A percentile compares a stretch with the other conserved stretches of the same genome.
Evolutionary conservation across 1,140 invertebrate genomes (phyloP).

Genomic region (Papilio polytes): DNA sequence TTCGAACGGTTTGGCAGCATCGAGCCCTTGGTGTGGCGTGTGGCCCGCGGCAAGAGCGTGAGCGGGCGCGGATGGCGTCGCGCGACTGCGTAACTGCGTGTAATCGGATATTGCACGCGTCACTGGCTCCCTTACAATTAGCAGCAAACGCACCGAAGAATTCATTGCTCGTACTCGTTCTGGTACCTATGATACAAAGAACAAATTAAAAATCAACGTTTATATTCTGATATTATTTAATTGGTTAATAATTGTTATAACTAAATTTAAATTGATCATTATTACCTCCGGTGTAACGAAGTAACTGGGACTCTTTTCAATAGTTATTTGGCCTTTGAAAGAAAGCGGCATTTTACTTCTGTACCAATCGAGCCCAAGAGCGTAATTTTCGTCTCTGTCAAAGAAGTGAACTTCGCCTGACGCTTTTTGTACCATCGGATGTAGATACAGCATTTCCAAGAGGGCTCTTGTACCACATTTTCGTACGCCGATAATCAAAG

Average conservation of each 20-base stretch:
- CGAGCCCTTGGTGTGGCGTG: constrained; percentile 64
- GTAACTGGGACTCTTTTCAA: constrained; percentile 98
- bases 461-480: constrained; percentile 97
- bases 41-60: constrained; percentile 56
- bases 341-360: constrained; percentile 96
- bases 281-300: constrained; percentile 96
- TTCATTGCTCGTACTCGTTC: constrained; percentile 97
- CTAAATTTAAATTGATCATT: not conserved
- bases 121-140: constrained; percentile 98
- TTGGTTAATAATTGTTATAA: not conserved
- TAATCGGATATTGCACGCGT: constrained; percentile 98
- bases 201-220: not conserved
- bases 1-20: constrained; percentile 88
- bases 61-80: constrained; percentile 85
- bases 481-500: constrained; percentile 96
- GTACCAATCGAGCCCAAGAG: constrained; percentile 96
- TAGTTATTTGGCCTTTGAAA: constrained; percentile 94
- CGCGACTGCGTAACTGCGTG: constrained; percentile 92
- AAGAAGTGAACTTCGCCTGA: constrained; percentile 98
- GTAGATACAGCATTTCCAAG: constrained; percentile 96
- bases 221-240: no score
- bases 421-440: constrained; percentile 96
- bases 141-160: constrained; percentile 94
- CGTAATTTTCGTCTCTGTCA: constrained; percentile 95
- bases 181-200: constrained; percentile 86